phyloP scores from a whole-genome alignment of 2,797 vertebrate species.

The Dallia pectoralis region DNA sequence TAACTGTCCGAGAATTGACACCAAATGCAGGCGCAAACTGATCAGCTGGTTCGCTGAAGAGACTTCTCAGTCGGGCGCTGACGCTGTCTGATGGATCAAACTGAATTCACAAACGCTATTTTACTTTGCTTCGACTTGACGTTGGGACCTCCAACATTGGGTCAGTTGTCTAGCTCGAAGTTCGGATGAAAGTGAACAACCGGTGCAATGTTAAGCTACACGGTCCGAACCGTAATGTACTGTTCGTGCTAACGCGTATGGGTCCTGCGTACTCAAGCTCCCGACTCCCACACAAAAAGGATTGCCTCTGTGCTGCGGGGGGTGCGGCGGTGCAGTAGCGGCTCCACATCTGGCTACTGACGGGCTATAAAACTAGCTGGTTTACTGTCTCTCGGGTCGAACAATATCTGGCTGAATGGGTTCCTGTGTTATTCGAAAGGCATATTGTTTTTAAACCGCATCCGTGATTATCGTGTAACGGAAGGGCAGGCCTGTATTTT shows the following conservation, averaged over 20 bases:
- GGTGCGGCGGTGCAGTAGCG: slow-evolving; percentile 56
- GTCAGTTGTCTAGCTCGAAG: slow-evolving; percentile 64
- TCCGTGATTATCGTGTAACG: slow-evolving; percentile 56
- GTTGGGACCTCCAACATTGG: slow-evolving; percentile 62
- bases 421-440: slow-evolving; percentile 49
- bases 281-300: slow-evolving; percentile 73
- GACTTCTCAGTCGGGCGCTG: slow-evolving; percentile 68
- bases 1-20: slow-evolving; percentile 55
- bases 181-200: slow-evolving; percentile 67
- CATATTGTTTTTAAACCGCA: slow-evolving; percentile 35
- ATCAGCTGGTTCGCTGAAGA: slow-evolving; percentile 59
- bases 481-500: slow-evolving; percentile 53
- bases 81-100: slow-evolving; percentile 69
- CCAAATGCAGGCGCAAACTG: slow-evolving; percentile 71
- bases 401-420: slow-evolving; percentile 52
- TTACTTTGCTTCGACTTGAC: slow-evolving; percentile 65
- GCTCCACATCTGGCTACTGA: slow-evolving; percentile 72
- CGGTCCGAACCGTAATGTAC: slow-evolving; percentile 63
- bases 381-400: slow-evolving; percentile 60
- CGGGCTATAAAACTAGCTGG: slow-evolving; percentile 50
- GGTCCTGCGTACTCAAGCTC: slow-evolving; percentile 76
- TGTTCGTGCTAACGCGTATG: slow-evolving; percentile 73
- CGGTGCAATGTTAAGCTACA: slow-evolving; percentile 61
- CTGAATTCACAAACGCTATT: slow-evolving; percentile 73
- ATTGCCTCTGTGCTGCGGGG: slow-evolving; percentile 59